Base-by-base conservation (phyloP, 2,797 vertebrate species). In the Ceryle rudis region DNA sequence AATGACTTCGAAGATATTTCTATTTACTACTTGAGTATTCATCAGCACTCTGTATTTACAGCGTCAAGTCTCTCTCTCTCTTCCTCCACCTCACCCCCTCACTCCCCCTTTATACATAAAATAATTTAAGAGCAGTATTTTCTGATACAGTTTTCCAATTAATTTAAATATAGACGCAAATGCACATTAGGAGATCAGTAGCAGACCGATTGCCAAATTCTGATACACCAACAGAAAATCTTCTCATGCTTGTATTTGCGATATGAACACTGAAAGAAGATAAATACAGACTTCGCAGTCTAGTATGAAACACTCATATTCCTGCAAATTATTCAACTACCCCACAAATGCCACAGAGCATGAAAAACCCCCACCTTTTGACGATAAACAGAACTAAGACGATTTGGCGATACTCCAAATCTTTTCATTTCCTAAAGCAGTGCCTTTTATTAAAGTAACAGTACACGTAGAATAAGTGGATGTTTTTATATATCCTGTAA, bases 351-450 rank as follows among this genome's bases (percentile, higher is more conserved):
- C 79, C 29, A 21, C 2, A 17, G 58, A 95, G 80, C 90, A 96
- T 83, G 87, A 95, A 86, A 85, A 87, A 85, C 95, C 44, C 1
- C 12, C 64, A 86, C 67, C 90, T 97, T 95, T 89, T 81, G 70
- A 87, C 4, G 21, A 78, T 39, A 97, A 93, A 90, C 26, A 88
- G 71, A 96, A 94, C 66, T 55, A 80, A 91, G 71, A 91, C 0
- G 13, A 0, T 55, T 66, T 96, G 90, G 91, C 72, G 23, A 58
- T 71, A 89, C 65, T 96, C 95, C 97, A 96, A 89, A 95, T 70
- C 80, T 74, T 95, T 96, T 97, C 75, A 95, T 96, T 96, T 96
- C 78, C 93, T 86, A 72, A 95, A 96, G 94, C 94, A 75, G 80
- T 93, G 82, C n/a, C 54, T 96, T 86, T 96, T 94, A 95, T 92